These are phyloP conservation scores for Mycalesis mineus DNA, from an alignment of 2,888 invertebrate species.

Conservation along the genomic window DNA sequence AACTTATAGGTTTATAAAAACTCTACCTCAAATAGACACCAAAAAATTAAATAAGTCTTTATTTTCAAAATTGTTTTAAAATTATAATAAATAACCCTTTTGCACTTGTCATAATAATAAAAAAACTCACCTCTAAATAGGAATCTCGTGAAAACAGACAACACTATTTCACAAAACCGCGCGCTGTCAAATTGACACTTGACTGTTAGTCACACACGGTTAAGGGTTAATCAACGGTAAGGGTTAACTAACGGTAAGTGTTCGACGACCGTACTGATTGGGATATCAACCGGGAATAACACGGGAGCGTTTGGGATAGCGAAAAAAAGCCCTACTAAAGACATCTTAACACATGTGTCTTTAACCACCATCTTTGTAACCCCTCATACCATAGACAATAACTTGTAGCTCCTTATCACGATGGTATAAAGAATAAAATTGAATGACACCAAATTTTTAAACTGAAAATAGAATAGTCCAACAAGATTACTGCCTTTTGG, in stretches of 20 bases:
- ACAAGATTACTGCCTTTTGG: slow-evolving; percentile 51
- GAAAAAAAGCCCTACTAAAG: slow-evolving; percentile 52
- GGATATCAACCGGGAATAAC: slow-evolving; percentile 56
- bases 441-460: slow-evolving; percentile 28
- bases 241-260: slow-evolving; percentile 19
- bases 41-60: too few relatives aligned
- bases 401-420: slow-evolving; percentile 8
- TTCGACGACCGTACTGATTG: slow-evolving; percentile 49
- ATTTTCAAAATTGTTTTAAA: too few relatives aligned
- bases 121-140: slow-evolving; percentile 19
- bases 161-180: slow-evolving; percentile 44
- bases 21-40: too few relatives aligned
- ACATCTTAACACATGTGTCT: slow-evolving; percentile 33
- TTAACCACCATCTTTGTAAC: slow-evolving; percentile 15
- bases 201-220: slow-evolving; percentile 37
- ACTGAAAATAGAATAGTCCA: slow-evolving; percentile 10
- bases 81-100: background rate
- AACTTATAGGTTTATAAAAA: too few relatives aligned
- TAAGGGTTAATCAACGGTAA: slow-evolving; percentile 30
- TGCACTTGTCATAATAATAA: background rate
- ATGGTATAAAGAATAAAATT: slow-evolving; percentile 15
- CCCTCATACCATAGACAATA: slow-evolving; percentile 9
- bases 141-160: slow-evolving; percentile 27
- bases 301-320: slow-evolving; percentile 53
- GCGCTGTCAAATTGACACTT: slow-evolving; percentile 58